phyloP scores from a whole-genome alignment of 2,113 vertebrate genomes.

The Charadrius vociferus region DNA sequence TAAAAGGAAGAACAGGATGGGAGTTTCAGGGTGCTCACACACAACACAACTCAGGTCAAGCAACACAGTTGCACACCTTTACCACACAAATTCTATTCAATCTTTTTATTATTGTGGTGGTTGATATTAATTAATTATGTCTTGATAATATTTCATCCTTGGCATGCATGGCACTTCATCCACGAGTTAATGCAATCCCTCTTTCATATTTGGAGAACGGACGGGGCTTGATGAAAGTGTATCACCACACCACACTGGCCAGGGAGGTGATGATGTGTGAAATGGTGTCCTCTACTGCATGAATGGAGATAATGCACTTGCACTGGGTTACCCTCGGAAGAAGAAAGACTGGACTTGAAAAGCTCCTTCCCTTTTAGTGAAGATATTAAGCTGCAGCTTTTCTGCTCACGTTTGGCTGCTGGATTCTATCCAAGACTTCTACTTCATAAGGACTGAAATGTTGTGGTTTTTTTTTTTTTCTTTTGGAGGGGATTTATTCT shows the following conservation, averaged over 20 bases:
- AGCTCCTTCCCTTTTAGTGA: neutral
- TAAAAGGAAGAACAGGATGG: neutral
- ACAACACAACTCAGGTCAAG: neutral
- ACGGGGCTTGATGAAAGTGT: neutral
- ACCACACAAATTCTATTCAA: neutral
- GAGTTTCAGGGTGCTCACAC: neutral
- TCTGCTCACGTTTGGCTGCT: neutral
- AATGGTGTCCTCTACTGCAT: neutral
- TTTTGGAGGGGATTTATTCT: neutral
- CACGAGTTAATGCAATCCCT: neutral
- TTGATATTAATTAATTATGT: neutral
- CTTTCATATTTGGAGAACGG: neutral
- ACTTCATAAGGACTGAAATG: neutral
- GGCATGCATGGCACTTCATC: neutral
- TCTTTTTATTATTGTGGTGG: neutral
- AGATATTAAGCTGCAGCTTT: neutral
- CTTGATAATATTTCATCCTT: neutral
- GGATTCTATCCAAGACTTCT: neutral
- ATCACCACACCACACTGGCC: neutral
- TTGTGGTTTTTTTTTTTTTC: neutral
- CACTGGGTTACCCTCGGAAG: neutral
- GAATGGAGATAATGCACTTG: neutral
- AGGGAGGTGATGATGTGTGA: neutral
- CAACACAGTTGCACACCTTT: neutral
- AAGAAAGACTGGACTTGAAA: neutral